Base-by-base conservation (phyloP, 2,113 vertebrate species). In the Platichthys stellatus region DNA sequence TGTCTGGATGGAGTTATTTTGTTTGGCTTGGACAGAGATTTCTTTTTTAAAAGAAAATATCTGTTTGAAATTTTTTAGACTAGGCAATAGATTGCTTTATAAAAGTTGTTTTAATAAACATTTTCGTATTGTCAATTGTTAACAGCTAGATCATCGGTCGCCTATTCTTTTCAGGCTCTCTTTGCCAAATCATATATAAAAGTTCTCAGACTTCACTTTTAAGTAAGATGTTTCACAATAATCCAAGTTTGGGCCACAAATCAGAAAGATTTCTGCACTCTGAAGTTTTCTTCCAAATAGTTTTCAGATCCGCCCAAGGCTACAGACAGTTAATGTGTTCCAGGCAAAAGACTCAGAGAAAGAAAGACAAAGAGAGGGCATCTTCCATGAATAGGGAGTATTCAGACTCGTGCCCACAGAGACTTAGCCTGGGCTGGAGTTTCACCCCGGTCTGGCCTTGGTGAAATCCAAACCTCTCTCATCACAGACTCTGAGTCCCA, bases 391-490 rank as follows among this genome's bases (percentile, higher is more conserved):
- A 88, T 82, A 78, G 82, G 51, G 70, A 80, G 82, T 74, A 87
- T 86, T 89, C 82, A 88, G 62, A 63, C 69, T 81, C 80, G 72
- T 71, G 79, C 84, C 82, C 87, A 76, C 79, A 78, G 86, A 85
- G 84, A 84, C 78, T 11, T 2, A 73, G 63, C 69, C 78, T 20
- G 65, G 80, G 78, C 85, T 86, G 81, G 80, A 78, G 83, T 89
- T 91, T 90, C 91, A 90, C 24, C 81, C 71, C 1, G 47, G 71
- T 83, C 84, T 86, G 86, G 71, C 54, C 80, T 51, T 2, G 0
- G 8, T 86, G 88, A 88, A 90, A 90, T 57, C 60, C 82, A 83
- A 86, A 72, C 85, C 83, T 65, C 74, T 68, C 72, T 63, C 71
- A 83, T 84, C 79, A 17, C 80, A 73, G 49, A 69, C 78, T 81